Evolutionary conservation across 2,888 invertebrate genomes (phyloP).

Genomic region (Pyrgus malvae): DNA sequence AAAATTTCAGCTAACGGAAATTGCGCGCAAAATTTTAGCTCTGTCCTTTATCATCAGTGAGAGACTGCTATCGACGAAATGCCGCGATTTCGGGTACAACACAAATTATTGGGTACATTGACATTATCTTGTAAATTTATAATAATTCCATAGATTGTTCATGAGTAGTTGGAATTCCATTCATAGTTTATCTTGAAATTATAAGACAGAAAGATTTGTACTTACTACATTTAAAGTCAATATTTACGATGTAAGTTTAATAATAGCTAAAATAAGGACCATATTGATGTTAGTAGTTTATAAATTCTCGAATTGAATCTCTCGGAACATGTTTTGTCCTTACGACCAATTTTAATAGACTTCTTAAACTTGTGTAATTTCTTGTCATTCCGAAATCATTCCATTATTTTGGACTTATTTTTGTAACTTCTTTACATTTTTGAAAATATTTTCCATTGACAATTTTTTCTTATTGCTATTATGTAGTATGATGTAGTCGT

Average conservation of each 20-base stretch:
- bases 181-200: conserved; percentile 2
- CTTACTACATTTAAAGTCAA: conserved; percentile 22
- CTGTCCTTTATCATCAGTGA: not conserved
- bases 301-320: conserved; percentile 37
- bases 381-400: conserved; percentile 59
- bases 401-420: conserved; percentile 50
- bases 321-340: conserved; percentile 29
- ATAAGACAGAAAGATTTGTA: conserved; percentile 7
- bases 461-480: not conserved
- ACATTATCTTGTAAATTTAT: not conserved
- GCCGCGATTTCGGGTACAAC: not conserved
- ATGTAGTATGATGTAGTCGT: not conserved
- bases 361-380: conserved; percentile 1
- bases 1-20: conserved; percentile 5
- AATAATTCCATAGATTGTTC: conserved; percentile 5
- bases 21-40: not conserved
- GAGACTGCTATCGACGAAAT: not conserved
- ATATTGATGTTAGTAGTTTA: conserved; percentile 20
- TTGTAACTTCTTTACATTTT: conserved; percentile 34
- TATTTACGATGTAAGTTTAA: conserved; percentile 14
- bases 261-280: conserved; percentile 24
- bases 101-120: not conserved
- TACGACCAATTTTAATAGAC: conserved; percentile 17
- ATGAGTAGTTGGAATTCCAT: not conserved
- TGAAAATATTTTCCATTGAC: conserved; percentile 9